A percentile compares a stretch with the other conserved stretches of the same genome.
phyloP scores from a whole-genome alignment of 2,113 vertebrate species.

The Neodon shergylaensis region DNA sequence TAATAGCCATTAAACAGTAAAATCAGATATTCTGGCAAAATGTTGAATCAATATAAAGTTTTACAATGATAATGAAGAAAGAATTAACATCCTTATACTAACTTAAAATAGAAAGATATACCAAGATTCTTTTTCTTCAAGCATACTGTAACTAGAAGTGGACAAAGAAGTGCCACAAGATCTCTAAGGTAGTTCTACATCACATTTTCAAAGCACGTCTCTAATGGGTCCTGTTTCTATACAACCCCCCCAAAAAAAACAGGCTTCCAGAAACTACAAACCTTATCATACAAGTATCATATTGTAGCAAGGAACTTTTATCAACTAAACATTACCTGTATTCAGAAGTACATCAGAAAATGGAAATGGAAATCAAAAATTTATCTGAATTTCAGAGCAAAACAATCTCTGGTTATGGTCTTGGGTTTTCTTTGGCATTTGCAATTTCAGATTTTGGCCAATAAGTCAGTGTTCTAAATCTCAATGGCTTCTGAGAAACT shows the following conservation, averaged over 20 bases:
- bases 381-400: not conserved
- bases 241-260: not conserved
- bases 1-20: slow-evolving; percentile 4
- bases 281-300: not conserved
- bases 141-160: not conserved
- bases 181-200: slow-evolving; percentile 10
- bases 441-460: not conserved
- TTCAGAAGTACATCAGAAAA: slow-evolving; percentile 2
- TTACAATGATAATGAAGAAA: not conserved
- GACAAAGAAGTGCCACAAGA: not conserved
- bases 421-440: not conserved
- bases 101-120: not conserved
- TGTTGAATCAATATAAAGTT: not conserved
- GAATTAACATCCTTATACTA: not conserved
- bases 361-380: not conserved
- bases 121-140: not conserved
- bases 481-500: not conserved
- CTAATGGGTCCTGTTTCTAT: not conserved
- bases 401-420: not conserved
- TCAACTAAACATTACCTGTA: not conserved
- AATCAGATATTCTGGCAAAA: slow-evolving; percentile 37
- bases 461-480: slow-evolving; percentile 11
- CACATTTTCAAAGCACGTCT: not conserved
- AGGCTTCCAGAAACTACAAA: not conserved
- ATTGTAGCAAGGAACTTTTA: not conserved